phyloP scores from a whole-genome alignment of 1,140 invertebrate species.

The Drosophila arawakana region DNA sequence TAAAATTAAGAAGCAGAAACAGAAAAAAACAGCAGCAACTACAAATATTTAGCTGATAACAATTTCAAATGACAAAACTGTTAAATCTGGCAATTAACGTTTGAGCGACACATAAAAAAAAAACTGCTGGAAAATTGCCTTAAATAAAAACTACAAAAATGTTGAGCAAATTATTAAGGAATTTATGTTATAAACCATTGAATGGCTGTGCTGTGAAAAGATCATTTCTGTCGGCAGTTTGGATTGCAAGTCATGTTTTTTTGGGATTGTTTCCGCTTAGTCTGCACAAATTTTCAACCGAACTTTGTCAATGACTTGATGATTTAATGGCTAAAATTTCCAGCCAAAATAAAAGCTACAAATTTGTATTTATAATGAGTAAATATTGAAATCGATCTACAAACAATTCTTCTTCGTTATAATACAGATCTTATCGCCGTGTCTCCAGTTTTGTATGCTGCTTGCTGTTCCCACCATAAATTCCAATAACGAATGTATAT shows the following conservation, averaged over 20 bases:
- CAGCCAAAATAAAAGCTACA: no score
- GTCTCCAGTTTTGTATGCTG: background rate
- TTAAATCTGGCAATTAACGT: constrained; percentile 17
- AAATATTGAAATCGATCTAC: constrained; percentile 3
- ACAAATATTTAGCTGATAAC: constrained; percentile 34
- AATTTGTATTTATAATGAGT: background rate
- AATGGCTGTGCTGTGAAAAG: background rate
- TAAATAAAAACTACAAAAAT: background rate
- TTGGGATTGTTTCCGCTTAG: background rate
- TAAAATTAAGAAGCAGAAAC: constrained; percentile 6
- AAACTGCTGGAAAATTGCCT: constrained; percentile 3
- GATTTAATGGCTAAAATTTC: background rate
- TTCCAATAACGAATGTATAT: constrained; percentile 30
- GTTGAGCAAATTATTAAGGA: background rate
- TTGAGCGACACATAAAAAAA: background rate
- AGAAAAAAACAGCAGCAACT: constrained; percentile 6
- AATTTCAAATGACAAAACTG: constrained; percentile 33
- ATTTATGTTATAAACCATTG: background rate
- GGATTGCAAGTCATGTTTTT: background rate
- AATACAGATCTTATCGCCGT: constrained; percentile 5
- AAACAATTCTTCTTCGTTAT: constrained; percentile 5
- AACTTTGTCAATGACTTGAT: background rate
- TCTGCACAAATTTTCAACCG: background rate
- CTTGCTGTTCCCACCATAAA: constrained; percentile 31
- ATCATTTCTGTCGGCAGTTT: constrained; percentile 3